A percentile compares a stretch with the other conserved stretches of the same genome.
Conservation (phyloP, 1,140 invertebrate species). For the Lepidostoma basale region DNA sequence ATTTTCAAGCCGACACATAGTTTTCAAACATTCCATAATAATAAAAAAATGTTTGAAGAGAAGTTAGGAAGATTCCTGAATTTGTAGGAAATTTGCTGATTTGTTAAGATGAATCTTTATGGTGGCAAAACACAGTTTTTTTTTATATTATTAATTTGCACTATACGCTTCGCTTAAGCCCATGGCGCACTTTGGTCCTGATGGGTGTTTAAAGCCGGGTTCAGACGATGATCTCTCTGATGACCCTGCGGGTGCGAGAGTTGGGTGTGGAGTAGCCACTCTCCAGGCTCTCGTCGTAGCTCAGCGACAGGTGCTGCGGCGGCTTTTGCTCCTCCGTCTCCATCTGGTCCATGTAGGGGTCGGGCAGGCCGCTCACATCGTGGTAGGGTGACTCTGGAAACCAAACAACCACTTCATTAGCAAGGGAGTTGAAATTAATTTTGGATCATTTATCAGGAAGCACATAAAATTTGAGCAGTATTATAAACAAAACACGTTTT, state of each 20-base stretch:
- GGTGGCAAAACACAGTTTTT: too few relatives aligned
- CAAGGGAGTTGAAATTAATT: too few relatives aligned
- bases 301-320: slow-evolving; percentile 82
- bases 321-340: slow-evolving; percentile 73
- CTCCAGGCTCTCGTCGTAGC: slow-evolving; percentile 90
- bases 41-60: too few relatives aligned
- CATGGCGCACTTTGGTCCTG: slow-evolving; percentile 19
- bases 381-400: slow-evolving; percentile 86
- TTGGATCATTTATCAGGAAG: too few relatives aligned
- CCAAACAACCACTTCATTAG: not conserved
- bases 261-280: slow-evolving; percentile 93
- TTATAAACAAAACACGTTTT: too few relatives aligned
- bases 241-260: slow-evolving; percentile 85
- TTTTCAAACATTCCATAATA: not conserved
- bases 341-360: slow-evolving; percentile 83
- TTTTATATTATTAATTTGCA: slow-evolving; percentile 28
- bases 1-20: not conserved
- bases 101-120: too few relatives aligned
- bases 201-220: slow-evolving; percentile 45
- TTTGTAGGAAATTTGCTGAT: too few relatives aligned
- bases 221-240: slow-evolving; percentile 94
- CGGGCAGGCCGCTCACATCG: slow-evolving; percentile 87
- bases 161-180: slow-evolving; percentile 16
- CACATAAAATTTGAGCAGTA: too few relatives aligned
- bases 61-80: too few relatives aligned